Evolutionary conservation across 1,140 invertebrate genomes (phyloP), one percentile per base, ranked within the genome.

Genomic region (Cotesia glomerata): DNA sequence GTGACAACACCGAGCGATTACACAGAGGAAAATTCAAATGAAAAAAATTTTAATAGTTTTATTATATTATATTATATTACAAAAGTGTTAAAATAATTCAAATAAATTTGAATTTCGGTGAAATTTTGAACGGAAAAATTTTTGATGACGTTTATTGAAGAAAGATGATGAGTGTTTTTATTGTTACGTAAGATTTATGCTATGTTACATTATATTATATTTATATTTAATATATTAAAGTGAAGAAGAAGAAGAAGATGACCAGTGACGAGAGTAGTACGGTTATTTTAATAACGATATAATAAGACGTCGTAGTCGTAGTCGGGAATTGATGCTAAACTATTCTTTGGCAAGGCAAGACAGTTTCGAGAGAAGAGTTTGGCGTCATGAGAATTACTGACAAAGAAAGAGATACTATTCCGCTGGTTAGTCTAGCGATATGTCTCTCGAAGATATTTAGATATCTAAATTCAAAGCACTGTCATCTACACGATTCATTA

Each of bases 211-310:
- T 26, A 26, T 26, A 26, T 26, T 26, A 26, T 26, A 26, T 26
- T 26, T 26, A 26, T 26, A 26, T 26, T 26, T 26, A 26, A 26
- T 26, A 3, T 26, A 26, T 26, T 26, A 26, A 26, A 26, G 26
- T 26, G 26, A 14, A 13, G 34, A 9, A 62, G 64, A 9, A 45
- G 32, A 16, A 52, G 9, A 18, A 45, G 65, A 45, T 45, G 39
- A 45, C 39, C 39, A 45, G 7, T 45, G 39, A 18, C 59, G 61
- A 69, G 35, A 62, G 52, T 26, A 70, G 76, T 72, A 66, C 69
- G 75, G 81, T 85, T 85, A 84, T 85, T 85, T 85, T 85, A 83
- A 87, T 86, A 86, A 86, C 83, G 84, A 85, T 86, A 87, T 86
- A 86, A 86, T 87, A 87, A 86, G 86, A 86, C 85, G 80, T 86